These are phyloP conservation scores for Heliopora coerulea DNA, from an alignment of 92 coral and sea anemone genomes.

Conservation along the genomic window DNA sequence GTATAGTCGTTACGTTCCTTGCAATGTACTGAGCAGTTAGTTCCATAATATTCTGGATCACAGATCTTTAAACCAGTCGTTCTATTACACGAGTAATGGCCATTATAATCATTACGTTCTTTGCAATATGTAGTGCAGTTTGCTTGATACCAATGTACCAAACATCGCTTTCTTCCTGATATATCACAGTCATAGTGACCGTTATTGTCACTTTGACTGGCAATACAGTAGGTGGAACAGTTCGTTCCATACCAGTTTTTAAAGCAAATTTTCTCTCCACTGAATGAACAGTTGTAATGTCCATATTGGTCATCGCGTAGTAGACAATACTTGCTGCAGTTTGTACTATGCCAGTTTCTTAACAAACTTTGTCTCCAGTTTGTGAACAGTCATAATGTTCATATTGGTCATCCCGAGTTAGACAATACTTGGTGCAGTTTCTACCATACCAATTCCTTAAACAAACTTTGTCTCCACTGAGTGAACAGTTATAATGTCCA, in stretches of 20 bases:
- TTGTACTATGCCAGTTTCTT: slow-evolving; percentile 48
- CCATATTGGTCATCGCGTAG: slow-evolving; percentile 28
- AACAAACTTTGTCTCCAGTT: slow-evolving; percentile 47
- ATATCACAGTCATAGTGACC: slow-evolving; percentile 51
- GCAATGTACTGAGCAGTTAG: slow-evolving; percentile 16
- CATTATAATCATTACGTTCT: slow-evolving; percentile 13
- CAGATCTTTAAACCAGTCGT: slow-evolving; percentile 19
- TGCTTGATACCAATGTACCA: slow-evolving; percentile 52
- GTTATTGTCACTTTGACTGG: slow-evolving; percentile 7
- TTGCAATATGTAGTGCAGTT: slow-evolving; percentile 47
- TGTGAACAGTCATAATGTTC: slow-evolving; percentile 34
- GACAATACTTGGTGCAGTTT: too few species aligned
- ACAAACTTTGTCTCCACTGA: slow-evolving; percentile 25
- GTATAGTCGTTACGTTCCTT: slow-evolving; percentile 19
- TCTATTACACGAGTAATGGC: slow-evolving; percentile 42
- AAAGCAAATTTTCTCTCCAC: slow-evolving; percentile 39
- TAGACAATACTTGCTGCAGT: slow-evolving; percentile 47
- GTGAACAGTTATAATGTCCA: slow-evolving; percentile 50
- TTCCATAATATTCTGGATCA: slow-evolving; percentile 25
- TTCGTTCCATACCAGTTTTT: slow-evolving; percentile 48
- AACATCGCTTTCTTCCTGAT: slow-evolving; percentile 38
- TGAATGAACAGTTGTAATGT: slow-evolving; percentile 43
- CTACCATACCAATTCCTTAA: too few species aligned
- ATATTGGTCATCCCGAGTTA: too few species aligned
- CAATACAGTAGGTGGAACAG: slow-evolving; percentile 37